Base-by-base conservation (phyloP, 2,113 vertebrate species). In the Puma concolor region DNA sequence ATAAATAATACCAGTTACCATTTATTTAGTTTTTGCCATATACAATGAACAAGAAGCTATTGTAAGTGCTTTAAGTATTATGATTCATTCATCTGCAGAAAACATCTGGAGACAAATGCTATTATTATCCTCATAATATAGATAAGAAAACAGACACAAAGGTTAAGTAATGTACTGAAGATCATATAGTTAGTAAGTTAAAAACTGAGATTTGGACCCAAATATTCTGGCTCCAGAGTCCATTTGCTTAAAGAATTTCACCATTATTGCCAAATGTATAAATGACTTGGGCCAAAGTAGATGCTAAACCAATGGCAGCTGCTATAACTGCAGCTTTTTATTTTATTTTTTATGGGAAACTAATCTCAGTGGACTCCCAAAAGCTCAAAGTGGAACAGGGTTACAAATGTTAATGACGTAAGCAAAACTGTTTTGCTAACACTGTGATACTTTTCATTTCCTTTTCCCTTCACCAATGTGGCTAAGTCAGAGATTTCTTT, bases 401-500 rank as follows among this genome's bases (percentile, higher is more conserved):
- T 27, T 97, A 63, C 63, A 88, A 64, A 94, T 72, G 41, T 52
- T 95, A 96, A 83, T 79, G 48, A 95, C 57, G 41, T 74, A 92
- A 96, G 95, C 74, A 94, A 93, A 95, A 89, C 25, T 54, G 83
- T 74, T 94, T 92, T 87, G 67, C 67, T 64, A 72, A 83, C 79
- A 14, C 52, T 72, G 36, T 87, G 66, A 85, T 91, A 66, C 29
- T 88, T 96, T 66, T 63, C 69, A 71, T 94, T 83, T 64, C 2
- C 19, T 54, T 72, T 94, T 88, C n/a, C 11, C 48, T 81, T 91
- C 48, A 25, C 74, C 25, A 84, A 31, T 31, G 29, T 9, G 54
- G 41, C 23, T 4, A 88, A 93, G 60, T 71, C 33, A 79, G 72
- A 88, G 67, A 88, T 94, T 83, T 92, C 74, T 88, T 94, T 94